phyloP scores from a whole-genome alignment of 2,797 vertebrate genomes.

The Sylvia borin region DNA sequence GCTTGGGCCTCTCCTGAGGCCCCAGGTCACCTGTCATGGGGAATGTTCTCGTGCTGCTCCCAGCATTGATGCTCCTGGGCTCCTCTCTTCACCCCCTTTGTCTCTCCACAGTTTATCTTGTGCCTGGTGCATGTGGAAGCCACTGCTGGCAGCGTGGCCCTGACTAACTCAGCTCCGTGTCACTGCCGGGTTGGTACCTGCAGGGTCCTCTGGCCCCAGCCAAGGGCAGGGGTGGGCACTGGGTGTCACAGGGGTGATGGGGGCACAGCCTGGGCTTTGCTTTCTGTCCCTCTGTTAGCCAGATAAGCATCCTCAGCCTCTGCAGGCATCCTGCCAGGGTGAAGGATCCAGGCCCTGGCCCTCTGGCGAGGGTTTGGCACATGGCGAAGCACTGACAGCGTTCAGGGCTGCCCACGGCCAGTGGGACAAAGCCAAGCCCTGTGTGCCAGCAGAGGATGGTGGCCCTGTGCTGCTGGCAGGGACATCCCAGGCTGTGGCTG shows the following conservation, averaged over 20 bases:
- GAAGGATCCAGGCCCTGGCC: neutral
- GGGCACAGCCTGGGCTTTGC: neutral
- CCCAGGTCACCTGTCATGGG: constrained; percentile 16
- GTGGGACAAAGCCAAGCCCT: neutral
- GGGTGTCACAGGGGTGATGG: neutral
- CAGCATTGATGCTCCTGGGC: neutral
- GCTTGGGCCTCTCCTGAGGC: neutral
- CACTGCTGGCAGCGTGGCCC: neutral
- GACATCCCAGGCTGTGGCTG: neutral
- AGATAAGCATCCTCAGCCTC: rapidly evolving
- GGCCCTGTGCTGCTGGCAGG: neutral
- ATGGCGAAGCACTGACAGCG: rapidly evolving
- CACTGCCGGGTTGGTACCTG: neutral
- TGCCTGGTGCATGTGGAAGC: constrained; percentile 48
- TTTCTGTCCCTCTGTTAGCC: rapidly evolving
- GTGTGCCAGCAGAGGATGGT: neutral
- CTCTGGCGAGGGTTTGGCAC: neutral
- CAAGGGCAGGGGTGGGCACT: neutral
- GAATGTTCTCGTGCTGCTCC: neutral
- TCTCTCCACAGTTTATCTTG: constrained; percentile 20
- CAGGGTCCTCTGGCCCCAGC: neutral
- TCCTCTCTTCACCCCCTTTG: constrained; percentile 16
- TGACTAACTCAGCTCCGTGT: neutral
- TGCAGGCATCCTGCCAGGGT: neutral
- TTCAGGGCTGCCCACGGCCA: neutral